These are phyloP conservation scores for Schlechtendalia chinensis DNA, from an alignment of 1,140 invertebrate species.

Conservation along the genomic window DNA sequence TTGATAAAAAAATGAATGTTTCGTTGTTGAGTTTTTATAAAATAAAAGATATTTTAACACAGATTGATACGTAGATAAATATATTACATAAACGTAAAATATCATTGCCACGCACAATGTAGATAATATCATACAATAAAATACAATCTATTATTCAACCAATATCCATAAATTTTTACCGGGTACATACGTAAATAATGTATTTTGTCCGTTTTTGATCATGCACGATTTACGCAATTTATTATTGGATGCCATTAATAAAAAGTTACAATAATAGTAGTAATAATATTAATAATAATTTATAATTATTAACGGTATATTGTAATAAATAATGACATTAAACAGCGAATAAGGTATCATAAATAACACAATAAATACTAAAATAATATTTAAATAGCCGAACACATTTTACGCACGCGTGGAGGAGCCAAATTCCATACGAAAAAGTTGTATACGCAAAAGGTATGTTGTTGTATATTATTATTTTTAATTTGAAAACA, in stretches of 20 bases:
- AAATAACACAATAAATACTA: constrained; percentile 3
- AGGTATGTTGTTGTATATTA: not conserved
- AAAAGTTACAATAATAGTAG: not conserved
- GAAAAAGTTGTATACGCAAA: not conserved
- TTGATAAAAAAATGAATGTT: too few relatives aligned
- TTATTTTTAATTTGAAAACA: constrained; percentile 19
- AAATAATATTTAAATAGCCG: constrained; percentile 13
- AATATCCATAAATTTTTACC: constrained; percentile 2
- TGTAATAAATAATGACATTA: constrained; percentile 19
- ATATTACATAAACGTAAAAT: not conserved
- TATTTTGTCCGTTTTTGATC: constrained; percentile 15
- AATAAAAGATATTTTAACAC: too few relatives aligned
- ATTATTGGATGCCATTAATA: constrained; percentile 6
- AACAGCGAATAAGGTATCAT: not conserved
- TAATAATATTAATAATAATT: constrained; percentile 17
- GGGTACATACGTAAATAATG: not conserved
- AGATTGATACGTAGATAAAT: too few relatives aligned
- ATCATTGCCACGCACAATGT: not conserved
- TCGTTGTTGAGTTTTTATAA: too few relatives aligned
- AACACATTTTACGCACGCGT: not conserved
- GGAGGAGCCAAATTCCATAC: not conserved
- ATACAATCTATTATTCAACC: not conserved
- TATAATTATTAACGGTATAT: constrained; percentile 5
- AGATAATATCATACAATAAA: not conserved
- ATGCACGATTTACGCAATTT: not conserved